Evolutionary conservation across 1,140 invertebrate genomes (phyloP).

Genomic region (Nylanderia fulva): DNA sequence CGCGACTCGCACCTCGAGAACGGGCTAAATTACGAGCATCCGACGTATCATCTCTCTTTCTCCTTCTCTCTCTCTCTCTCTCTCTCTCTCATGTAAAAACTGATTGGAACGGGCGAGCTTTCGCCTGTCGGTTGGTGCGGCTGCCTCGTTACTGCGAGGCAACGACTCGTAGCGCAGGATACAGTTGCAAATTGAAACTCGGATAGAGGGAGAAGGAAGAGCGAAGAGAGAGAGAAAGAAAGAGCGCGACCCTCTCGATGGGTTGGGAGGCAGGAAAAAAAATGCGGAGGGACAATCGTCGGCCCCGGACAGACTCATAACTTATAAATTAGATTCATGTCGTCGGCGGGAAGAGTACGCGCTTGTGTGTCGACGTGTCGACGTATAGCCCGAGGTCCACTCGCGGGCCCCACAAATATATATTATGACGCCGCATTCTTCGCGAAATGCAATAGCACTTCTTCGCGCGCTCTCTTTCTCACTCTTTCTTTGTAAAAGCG

Average conservation of each 20-base stretch:
- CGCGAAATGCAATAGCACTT: conserved; percentile 71
- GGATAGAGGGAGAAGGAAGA: conserved; percentile 14
- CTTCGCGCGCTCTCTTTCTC: not conserved
- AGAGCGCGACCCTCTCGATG: not conserved
- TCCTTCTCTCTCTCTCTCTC: no score
- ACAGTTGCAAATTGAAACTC: conserved; percentile 73
- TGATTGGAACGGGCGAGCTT: conserved; percentile 53
- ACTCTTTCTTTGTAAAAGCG: not conserved
- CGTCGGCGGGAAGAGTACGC: conserved; percentile 37
- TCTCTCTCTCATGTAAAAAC: conserved; percentile 49
- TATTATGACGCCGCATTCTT: conserved; percentile 75
- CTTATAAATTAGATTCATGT: conserved; percentile 75
- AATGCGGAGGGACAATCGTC: conserved; percentile 58
- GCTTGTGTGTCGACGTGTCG: conserved; percentile 65
- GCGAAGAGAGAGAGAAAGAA: conserved; percentile 16
- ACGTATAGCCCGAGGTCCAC: conserved; percentile 54
- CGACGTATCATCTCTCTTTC: conserved; percentile 26
- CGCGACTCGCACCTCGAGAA: conserved; percentile 30
- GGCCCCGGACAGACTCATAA: conserved; percentile 69
- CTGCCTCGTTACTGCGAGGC: conserved; percentile 67
- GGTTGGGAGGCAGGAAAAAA: conserved; percentile 27
- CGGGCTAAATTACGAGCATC: conserved; percentile 41
- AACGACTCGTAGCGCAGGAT: conserved; percentile 61
- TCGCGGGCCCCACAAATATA: conserved; percentile 58
- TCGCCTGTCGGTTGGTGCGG: conserved; percentile 37